Percentiles rank a stretch among this genome's conserved stretches.
Conservation (phyloP, 2,113 vertebrate genomes). For the Paracanthobrama guichenoti region DNA sequence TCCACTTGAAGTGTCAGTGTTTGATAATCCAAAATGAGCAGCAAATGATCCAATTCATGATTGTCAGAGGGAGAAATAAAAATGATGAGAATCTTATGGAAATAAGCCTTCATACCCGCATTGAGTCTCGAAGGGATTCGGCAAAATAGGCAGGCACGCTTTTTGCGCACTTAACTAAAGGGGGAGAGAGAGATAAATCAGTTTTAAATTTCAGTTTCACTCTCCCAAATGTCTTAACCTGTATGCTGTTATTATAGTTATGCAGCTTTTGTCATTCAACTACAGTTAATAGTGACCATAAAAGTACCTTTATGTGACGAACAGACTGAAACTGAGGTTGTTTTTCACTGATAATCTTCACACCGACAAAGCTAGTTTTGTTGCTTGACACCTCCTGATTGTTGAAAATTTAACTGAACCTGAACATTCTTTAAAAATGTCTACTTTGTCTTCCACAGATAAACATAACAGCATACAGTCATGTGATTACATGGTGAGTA, state of each 20-base stretch:
- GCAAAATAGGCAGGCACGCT: conserved; percentile 90
- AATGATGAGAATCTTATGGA: neutral
- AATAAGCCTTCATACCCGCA: conserved; percentile 80
- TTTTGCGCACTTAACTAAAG: conserved; percentile 85
- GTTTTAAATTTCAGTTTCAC: neutral
- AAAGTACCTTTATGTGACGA: neutral
- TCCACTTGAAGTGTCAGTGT: neutral
- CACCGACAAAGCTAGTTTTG: too few relatives aligned
- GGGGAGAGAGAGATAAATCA: conserved; percentile 39
- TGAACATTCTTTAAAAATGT: too few relatives aligned
- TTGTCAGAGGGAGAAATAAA: neutral
- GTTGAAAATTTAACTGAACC: neutral
- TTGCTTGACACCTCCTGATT: neutral
- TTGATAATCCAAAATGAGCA: conserved; percentile 20
- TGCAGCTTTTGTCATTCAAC: neutral
- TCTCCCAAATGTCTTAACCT: too few relatives aligned
- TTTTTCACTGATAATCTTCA: too few relatives aligned
- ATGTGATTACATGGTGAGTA: too few relatives aligned
- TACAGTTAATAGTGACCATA: neutral
- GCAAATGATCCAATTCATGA: neutral
- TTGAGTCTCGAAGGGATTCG: conserved; percentile 82
- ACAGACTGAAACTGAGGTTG: too few relatives aligned
- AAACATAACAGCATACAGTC: too few relatives aligned
- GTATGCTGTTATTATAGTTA: neutral
- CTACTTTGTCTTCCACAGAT: too few relatives aligned